These are phyloP conservation scores for Stomatorhinus ivindoensis DNA, from an alignment of 2,113 vertebrate genomes.

Conservation along the genomic window DNA sequence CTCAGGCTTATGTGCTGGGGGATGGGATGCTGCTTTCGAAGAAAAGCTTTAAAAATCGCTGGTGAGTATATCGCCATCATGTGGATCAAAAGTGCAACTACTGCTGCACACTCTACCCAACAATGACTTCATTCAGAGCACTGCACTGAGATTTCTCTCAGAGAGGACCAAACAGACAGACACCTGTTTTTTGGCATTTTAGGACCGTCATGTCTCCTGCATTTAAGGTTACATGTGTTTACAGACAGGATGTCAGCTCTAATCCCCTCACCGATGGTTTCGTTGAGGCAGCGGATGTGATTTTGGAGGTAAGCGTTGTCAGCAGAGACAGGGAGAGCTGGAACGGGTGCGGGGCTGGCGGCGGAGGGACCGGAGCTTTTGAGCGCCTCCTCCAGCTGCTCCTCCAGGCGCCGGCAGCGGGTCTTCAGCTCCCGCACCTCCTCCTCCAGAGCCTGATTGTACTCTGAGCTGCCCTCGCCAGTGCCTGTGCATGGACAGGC, in stretches of 20 bases:
- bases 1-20: background rate
- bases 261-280: constrained; percentile 40
- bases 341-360: background rate
- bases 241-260: background rate
- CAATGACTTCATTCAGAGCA: background rate
- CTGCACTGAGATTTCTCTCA: background rate
- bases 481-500: background rate
- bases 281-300: constrained; percentile 25
- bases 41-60: background rate
- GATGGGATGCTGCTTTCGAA: background rate
- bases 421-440: constrained; percentile 52
- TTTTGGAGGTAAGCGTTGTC: constrained; percentile 40
- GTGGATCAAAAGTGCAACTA: background rate
- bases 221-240: background rate
- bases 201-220: background rate
- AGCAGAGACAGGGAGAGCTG: constrained; percentile 21
- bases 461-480: constrained; percentile 34
- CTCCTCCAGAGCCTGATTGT: constrained; percentile 49
- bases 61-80: background rate
- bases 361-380: constrained; percentile 11
- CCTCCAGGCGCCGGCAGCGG: constrained; percentile 44
- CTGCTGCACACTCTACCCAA: background rate
- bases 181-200: background rate
- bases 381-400: constrained; percentile 38
- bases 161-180: background rate